phyloP scores from a whole-genome alignment of 2,797 vertebrate genomes.

The Cichlasoma orientale region DNA sequence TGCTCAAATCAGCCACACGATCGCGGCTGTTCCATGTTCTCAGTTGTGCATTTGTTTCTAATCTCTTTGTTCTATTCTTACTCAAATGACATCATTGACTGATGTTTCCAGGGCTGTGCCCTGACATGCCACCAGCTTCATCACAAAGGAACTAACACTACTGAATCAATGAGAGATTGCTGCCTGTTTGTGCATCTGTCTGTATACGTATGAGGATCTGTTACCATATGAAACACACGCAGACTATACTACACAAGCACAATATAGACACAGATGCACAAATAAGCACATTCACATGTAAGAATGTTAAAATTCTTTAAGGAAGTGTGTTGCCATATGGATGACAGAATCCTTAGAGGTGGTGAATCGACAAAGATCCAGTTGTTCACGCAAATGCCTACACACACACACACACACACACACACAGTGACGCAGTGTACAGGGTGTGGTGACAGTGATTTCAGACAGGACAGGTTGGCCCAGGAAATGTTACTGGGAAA shows the following conservation, averaged over 20 bases:
- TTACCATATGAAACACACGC: background rate
- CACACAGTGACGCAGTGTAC: constrained; percentile 3
- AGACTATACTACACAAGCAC: background rate
- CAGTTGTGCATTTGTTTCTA: constrained; percentile 56
- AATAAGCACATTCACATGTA: background rate
- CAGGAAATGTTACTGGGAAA: constrained; percentile 10
- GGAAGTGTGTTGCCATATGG: constrained; percentile 13
- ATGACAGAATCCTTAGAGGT: constrained; percentile 21
- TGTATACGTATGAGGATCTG: background rate
- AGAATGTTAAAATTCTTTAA: constrained; percentile 7
- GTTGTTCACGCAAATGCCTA: background rate
- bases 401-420: constrained; percentile 26
- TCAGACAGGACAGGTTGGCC: constrained; percentile 16
- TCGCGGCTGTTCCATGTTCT: constrained; percentile 37
- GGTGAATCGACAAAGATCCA: constrained; percentile 16
- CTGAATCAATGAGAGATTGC: constrained; percentile 53
- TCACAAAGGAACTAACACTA: constrained; percentile 9
- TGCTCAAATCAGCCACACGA: constrained; percentile 20
- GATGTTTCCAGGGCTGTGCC: constrained; percentile 54
- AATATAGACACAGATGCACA: background rate
- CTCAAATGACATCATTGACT: constrained; percentile 53
- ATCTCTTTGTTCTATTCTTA: constrained; percentile 66
- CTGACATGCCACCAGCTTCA: constrained; percentile 37
- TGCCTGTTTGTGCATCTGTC: background rate
- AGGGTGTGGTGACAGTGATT: constrained; percentile 30